These are phyloP conservation scores for Brachyhypopomus gauderio DNA, from an alignment of 2,113 vertebrate genomes.

Conservation along the genomic window DNA sequence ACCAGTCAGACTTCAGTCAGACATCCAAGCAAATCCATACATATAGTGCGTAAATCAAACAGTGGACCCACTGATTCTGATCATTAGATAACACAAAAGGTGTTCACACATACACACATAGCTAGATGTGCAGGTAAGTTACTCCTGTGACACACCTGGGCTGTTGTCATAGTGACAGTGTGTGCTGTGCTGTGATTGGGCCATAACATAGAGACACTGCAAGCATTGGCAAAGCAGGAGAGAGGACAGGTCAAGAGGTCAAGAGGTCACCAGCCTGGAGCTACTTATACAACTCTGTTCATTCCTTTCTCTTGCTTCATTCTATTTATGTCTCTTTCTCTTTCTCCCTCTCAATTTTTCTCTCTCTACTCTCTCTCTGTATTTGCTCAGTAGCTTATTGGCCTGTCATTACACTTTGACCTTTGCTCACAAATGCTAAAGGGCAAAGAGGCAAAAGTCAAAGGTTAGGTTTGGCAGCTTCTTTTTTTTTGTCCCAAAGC, in stretches of 20 bases:
- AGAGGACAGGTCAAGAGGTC: no score
- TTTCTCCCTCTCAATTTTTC: conserved; percentile 23
- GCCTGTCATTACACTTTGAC: conserved; percentile 41
- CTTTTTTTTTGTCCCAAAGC: conserved; percentile 1
- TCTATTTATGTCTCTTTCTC: conserved; percentile 18
- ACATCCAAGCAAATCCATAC: no score
- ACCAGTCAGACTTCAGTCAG: neutral
- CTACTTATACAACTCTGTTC: neutral
- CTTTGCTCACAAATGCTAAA: conserved; percentile 42
- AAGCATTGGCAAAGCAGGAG: neutral
- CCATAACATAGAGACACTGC: neutral
- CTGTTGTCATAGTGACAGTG: conserved; percentile 23
- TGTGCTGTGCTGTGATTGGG: conserved; percentile 13
- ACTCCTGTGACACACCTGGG: conserved; percentile 34
- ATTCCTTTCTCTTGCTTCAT: conserved; percentile 17
- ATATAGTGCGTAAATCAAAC: no score
- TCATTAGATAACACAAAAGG: neutral
- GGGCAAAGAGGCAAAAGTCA: conserved; percentile 45
- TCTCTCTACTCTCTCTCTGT: conserved; percentile 21
- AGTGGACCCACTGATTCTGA: neutral
- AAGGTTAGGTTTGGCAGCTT: conserved; percentile 18
- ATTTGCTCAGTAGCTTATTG: conserved; percentile 7
- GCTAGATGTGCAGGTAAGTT: conserved; percentile 44
- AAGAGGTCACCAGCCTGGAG: neutral
- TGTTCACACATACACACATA: neutral